Percentiles rank a stretch among this genome's conserved stretches.
phyloP scores from a whole-genome alignment of 2,113 vertebrate genomes.

The Calyptomena viridis region DNA sequence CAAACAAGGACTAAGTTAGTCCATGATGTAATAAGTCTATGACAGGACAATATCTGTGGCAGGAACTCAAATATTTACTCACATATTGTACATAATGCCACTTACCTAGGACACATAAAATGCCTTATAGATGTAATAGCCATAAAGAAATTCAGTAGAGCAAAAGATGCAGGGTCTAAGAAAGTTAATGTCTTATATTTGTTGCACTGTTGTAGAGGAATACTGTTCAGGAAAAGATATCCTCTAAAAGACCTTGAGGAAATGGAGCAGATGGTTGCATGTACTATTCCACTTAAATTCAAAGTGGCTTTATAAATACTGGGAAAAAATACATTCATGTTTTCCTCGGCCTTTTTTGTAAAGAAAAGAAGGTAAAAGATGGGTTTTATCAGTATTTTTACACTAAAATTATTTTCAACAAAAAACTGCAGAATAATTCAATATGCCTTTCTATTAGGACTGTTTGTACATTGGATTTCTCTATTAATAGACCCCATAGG shows the following conservation, averaged over 20 bases:
- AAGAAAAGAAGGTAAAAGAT: background rate
- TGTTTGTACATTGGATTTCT: background rate
- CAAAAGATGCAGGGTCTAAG: background rate
- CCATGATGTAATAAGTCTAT: background rate
- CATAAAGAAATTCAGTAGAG: background rate
- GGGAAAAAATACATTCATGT: background rate
- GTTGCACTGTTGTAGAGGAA: background rate
- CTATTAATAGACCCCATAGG: background rate
- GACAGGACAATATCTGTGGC: background rate
- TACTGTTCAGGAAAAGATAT: background rate
- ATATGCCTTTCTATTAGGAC: background rate
- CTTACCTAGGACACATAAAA: background rate
- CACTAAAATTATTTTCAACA: background rate
- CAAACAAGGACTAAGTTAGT: background rate
- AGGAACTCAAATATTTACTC: background rate
- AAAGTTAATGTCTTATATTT: background rate
- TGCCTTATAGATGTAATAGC: background rate
- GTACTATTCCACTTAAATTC: background rate
- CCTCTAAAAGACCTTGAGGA: conserved; percentile 57
- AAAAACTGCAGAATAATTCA: background rate
- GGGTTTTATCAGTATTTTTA: background rate
- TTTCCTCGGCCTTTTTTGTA: background rate
- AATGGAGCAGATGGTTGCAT: conserved; percentile 44
- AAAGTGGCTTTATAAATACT: background rate
- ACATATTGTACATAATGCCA: background rate